These are phyloP conservation scores for Phrynocephalus guinanensis DNA, from an alignment of 2,797 vertebrate genomes.

Conservation along the genomic window DNA sequence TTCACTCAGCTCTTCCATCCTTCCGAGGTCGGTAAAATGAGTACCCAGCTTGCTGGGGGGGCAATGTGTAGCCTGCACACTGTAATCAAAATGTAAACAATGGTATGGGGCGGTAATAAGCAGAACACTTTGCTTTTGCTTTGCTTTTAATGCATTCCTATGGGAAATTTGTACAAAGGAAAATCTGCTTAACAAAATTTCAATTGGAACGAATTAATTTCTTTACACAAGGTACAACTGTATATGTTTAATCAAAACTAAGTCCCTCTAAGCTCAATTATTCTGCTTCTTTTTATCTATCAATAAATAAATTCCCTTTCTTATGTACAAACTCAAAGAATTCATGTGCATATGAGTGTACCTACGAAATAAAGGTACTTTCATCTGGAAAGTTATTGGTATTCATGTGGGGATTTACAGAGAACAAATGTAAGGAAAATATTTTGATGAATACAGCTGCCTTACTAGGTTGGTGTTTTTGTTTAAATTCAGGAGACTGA, in stretches of 20 bases:
- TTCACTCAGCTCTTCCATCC: no score
- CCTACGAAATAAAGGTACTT: neutral
- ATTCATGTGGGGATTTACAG: slow-evolving; percentile 6
- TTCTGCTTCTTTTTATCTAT: neutral
- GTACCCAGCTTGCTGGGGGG: no score
- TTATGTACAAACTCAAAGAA: neutral
- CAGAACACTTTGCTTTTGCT: no score
- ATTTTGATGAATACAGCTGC: fast-evolving
- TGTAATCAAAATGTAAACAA: no score
- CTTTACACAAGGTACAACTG: neutral
- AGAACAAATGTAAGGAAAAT: neutral
- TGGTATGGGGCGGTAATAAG: no score
- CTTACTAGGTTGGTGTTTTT: slow-evolving; percentile 4
- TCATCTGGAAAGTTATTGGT: slow-evolving; percentile 1
- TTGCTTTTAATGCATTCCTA: no score
- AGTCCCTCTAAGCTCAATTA: neutral
- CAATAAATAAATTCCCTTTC: neutral
- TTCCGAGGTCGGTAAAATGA: no score
- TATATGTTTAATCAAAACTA: neutral
- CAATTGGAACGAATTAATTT: no score
- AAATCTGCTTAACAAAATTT: no score
- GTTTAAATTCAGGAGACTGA: slow-evolving; percentile 87
- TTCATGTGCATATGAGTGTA: neutral
- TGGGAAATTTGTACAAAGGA: no score
- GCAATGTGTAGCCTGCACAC: no score